These are phyloP conservation scores for Serinus canaria DNA, from an alignment of 2,113 vertebrate species.

Conservation along the genomic window DNA sequence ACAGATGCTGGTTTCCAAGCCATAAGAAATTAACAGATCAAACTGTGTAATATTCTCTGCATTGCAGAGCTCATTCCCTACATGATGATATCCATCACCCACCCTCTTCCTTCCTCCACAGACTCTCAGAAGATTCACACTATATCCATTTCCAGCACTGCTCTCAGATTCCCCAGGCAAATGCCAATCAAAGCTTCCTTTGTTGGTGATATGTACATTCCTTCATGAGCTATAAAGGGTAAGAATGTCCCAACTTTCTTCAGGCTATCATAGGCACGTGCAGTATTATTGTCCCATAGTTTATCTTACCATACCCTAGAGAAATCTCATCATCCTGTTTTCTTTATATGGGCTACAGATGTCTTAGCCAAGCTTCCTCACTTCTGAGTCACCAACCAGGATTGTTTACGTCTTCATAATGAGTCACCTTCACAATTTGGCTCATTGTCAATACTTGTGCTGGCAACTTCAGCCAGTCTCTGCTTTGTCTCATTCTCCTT, in stretches of 20 bases:
- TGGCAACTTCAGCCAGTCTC: neutral
- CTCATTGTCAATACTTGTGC: conserved; percentile 6
- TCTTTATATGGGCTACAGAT: conserved; percentile 73
- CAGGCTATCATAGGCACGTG: conserved; percentile 62
- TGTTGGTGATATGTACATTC: conserved; percentile 43
- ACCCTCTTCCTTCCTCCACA: conserved; percentile 60
- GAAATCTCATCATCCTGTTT: conserved; percentile 73
- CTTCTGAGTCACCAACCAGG: conserved; percentile 39
- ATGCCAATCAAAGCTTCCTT: conserved; percentile 58
- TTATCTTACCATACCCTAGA: conserved; percentile 66
- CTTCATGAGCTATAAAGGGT: conserved; percentile 49
- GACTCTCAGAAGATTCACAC: conserved; percentile 61
- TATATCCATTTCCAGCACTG: conserved; percentile 42
- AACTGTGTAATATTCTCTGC: neutral
- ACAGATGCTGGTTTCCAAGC: neutral
- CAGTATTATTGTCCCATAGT: conserved; percentile 69
- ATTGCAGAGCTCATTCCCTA: neutral
- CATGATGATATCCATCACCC: conserved; percentile 18
- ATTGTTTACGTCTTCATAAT: conserved; percentile 58
- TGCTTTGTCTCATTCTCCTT: conserved; percentile 39
- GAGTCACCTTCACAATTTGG: conserved; percentile 57
- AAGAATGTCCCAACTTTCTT: conserved; percentile 59
- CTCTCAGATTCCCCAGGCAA: conserved; percentile 48
- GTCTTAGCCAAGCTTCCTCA: conserved; percentile 67
- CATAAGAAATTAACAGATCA: neutral